Conservation (phyloP, 2,113 vertebrate species). For the Seriola dumerili region DNA sequence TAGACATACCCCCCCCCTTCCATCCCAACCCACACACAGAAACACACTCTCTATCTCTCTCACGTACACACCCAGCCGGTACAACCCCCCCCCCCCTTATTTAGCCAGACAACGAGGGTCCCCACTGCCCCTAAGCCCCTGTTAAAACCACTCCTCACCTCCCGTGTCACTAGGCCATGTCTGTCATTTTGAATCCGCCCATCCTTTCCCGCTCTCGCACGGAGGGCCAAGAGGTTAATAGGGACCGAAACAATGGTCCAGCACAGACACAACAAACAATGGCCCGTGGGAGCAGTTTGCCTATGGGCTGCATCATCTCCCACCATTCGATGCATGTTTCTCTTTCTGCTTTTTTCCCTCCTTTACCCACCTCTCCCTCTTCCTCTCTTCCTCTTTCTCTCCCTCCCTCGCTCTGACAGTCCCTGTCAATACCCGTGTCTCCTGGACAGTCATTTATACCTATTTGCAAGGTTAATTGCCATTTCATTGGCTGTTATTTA, state of each 20-base stretch:
- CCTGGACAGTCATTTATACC: constrained; percentile 80
- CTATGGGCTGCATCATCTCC: constrained; percentile 73
- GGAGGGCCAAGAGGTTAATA: constrained; percentile 88
- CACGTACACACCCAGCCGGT: constrained; percentile 15
- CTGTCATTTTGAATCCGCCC: constrained; percentile 83
- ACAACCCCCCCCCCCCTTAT: constrained; percentile 40
- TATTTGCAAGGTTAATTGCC: constrained; percentile 86
- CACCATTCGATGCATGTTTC: constrained; percentile 48
- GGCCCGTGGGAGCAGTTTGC: constrained; percentile 80
- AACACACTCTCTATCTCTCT: constrained; percentile 43
- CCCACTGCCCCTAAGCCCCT: constrained; percentile 73
- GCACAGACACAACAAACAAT: constrained; percentile 86
- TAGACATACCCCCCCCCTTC: constrained; percentile 48
- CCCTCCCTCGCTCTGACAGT: constrained; percentile 37
- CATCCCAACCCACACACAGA: constrained; percentile 39
- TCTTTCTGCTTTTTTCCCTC: constrained; percentile 39
- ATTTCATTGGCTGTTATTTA: constrained; percentile 84
- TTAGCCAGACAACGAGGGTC: constrained; percentile 71
- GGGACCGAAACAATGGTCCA: constrained; percentile 85
- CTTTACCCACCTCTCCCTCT: constrained; percentile 39
- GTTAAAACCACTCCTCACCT: constrained; percentile 80
- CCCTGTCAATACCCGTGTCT: constrained; percentile 75
- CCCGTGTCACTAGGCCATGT: constrained; percentile 85
- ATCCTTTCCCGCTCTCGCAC: constrained; percentile 78
- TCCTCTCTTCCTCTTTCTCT: constrained; percentile 34